Percentiles rank a stretch among this genome's conserved stretches.
Evolutionary conservation across 1,140 invertebrate genomes (phyloP).

Genomic region (Apis dorsata): DNA sequence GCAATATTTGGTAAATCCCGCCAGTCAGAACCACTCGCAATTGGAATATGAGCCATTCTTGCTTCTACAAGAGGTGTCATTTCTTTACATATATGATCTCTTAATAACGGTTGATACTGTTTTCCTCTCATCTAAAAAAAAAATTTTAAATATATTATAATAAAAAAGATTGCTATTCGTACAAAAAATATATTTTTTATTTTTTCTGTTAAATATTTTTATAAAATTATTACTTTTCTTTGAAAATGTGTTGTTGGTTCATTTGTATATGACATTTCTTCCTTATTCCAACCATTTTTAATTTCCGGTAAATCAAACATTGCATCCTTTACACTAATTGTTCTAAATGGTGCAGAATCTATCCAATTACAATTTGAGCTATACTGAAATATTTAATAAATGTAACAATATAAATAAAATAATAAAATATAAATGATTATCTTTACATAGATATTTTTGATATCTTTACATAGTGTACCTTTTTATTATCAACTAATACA

Average conservation of each 20-base stretch:
- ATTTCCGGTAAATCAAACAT: slow-evolving; percentile 92
- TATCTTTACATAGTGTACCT: slow-evolving; percentile 50
- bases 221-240: slow-evolving; percentile 79
- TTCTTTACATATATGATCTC: slow-evolving; percentile 93
- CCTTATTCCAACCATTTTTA: slow-evolving; percentile 85
- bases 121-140: slow-evolving; percentile 82
- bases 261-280: slow-evolving; percentile 87
- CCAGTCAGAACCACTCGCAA: slow-evolving; percentile 90
- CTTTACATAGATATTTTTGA: not conserved
- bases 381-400: slow-evolving; percentile 69
- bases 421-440: not conserved
- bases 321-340: slow-evolving; percentile 89
- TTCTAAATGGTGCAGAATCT: slow-evolving; percentile 86
- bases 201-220: not conserved
- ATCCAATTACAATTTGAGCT: slow-evolving; percentile 79
- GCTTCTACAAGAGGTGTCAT: slow-evolving; percentile 90
- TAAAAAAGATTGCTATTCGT: not conserved
- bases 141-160: slow-evolving; percentile 13
- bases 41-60: slow-evolving; percentile 89
- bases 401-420: not conserved
- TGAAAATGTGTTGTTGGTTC: slow-evolving; percentile 90
- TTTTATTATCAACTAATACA: slow-evolving; percentile 88
- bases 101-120: slow-evolving; percentile 81
- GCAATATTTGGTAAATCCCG: slow-evolving; percentile 91
- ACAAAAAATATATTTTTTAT: not conserved